Base-by-base conservation (phyloP, 2,113 vertebrate genomes). In the Electrona antarctica region DNA sequence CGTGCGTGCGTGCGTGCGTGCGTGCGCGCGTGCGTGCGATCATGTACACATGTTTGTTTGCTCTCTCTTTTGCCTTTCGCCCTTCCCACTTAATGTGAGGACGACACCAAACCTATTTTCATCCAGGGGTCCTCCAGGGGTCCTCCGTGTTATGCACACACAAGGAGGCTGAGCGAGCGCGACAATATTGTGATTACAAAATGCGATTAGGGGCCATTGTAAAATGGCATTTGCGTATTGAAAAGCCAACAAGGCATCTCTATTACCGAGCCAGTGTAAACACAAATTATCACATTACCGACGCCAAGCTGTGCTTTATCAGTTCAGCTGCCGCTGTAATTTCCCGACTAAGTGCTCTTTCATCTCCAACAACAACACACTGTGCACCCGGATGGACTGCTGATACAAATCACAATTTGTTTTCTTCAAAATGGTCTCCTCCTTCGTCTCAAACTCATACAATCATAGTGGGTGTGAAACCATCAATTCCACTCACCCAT, bases 401-500 rank as follows among this genome's bases (percentile, higher is more conserved):
- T 33, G 29, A 68, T 58, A 33, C 41, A 8, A 45, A 56, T 14
- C 12, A 8, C n/a, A 46, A 63, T 75, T 75, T 49, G 60, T 62
- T 60, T 48, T 55, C 15, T 57, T 63, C 52, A 50, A 55, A 64
- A 72, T 51, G 54, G 46, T 51, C 51, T 10, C 21, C 21, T 21
- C 21, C 21, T 21, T 21, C 46, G 28, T 63, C 61, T 73, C 54
- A 63, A 21, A 69, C 55, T 33, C 49, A 46, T 52, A 70, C 47
- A 47, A 65, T 68, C 52, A 52, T n/a, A n/a, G 21, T 21, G 60
- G 41, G 50, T 60, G 55, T 61, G 62, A 69, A 61, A 77, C 74
- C 13, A 51, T 55, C 56, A 54, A 74, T 74, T 67, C 66, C 50
- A 61, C 49, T 41, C 9, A 33, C 28, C 56, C 41, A 33, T 6